phyloP scores from a whole-genome alignment of 2,113 vertebrate species.

The Suricata suricatta region DNA sequence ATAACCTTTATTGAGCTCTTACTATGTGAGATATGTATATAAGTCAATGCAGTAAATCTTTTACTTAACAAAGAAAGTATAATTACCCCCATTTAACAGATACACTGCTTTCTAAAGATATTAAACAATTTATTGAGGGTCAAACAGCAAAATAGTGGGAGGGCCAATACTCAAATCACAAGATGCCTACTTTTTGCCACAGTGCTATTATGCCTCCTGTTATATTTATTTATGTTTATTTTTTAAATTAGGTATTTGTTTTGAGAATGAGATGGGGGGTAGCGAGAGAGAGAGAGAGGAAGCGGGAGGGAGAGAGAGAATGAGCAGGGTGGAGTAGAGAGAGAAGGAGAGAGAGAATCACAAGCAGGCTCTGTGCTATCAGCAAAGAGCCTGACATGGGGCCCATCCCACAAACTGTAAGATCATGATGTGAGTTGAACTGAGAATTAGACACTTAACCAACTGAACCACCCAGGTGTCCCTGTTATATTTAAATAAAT shows the following conservation, averaged over 20 bases:
- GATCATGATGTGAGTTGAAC: no score
- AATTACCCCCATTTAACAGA: neutral
- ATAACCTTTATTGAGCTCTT: neutral
- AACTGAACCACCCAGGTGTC: no score
- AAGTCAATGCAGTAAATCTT: neutral
- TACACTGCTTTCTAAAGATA: neutral
- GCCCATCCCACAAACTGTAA: no score
- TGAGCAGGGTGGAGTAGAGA: no score
- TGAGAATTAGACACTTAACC: no score
- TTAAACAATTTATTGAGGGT: neutral
- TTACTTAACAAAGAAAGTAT: conserved; percentile 8
- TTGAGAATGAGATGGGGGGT: no score
- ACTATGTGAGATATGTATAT: neutral
- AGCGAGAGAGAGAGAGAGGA: no score
- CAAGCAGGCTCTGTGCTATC: no score
- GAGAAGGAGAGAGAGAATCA: no score
- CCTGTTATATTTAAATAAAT: neutral
- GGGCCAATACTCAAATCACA: neutral
- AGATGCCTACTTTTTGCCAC: neutral
- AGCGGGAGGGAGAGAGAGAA: no score
- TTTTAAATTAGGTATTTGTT: no score
- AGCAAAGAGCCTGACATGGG: no score
- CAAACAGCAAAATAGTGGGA: neutral
- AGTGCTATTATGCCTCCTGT: neutral
- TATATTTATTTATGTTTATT: neutral